These are phyloP conservation scores for Bellardia bayeri DNA, from an alignment of 2,888 invertebrate species.

Conservation along the genomic window DNA sequence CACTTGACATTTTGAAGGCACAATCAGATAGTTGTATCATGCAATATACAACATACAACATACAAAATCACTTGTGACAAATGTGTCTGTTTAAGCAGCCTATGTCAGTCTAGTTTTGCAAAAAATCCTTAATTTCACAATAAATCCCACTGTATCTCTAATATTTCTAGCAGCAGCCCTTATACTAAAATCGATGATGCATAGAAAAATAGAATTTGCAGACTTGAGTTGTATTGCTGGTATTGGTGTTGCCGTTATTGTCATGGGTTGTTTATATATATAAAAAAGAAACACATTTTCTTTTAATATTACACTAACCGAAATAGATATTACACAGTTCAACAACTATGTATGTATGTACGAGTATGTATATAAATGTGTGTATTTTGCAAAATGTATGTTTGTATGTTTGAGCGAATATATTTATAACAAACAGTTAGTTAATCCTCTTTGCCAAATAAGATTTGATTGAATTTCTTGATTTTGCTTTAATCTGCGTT, in stretches of 20 bases:
- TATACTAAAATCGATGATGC: slow-evolving; percentile 7
- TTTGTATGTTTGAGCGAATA: not conserved
- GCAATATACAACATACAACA: too few species aligned
- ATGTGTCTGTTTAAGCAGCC: too few species aligned
- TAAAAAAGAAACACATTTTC: not conserved
- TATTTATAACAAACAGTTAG: slow-evolving; percentile 18
- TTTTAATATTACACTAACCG: not conserved
- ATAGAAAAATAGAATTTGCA: slow-evolving; percentile 23
- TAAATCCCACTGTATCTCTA: not conserved
- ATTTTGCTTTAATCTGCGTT: slow-evolving; percentile 42
- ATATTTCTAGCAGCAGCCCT: not conserved
- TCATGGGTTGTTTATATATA: not conserved
- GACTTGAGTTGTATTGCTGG: slow-evolving; percentile 4
- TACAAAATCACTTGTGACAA: too few species aligned
- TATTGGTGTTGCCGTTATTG: not conserved
- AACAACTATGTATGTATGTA: not conserved
- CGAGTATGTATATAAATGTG: not conserved
- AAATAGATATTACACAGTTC: not conserved
- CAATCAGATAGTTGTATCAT: too few species aligned
- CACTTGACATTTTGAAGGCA: too few species aligned
- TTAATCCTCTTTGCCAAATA: slow-evolving; percentile 57
- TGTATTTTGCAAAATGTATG: not conserved
- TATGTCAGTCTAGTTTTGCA: too few species aligned
- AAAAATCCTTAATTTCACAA: too few species aligned
- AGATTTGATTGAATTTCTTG: slow-evolving; percentile 52